phyloP scores from a whole-genome alignment of 1,140 invertebrate genomes.

The Coenobita brevimanus region DNA sequence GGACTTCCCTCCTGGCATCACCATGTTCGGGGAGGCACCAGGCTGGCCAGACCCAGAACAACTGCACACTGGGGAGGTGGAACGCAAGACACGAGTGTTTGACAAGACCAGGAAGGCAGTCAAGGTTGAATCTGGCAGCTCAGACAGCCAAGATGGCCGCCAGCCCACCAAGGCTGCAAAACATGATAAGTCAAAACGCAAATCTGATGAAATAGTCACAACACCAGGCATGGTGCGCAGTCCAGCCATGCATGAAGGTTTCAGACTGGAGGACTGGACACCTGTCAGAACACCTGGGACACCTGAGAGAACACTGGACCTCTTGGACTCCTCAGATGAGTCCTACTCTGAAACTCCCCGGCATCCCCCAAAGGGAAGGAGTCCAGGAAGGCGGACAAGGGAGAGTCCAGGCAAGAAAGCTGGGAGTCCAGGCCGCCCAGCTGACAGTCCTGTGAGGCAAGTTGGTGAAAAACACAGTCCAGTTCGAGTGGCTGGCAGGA shows the following conservation, averaged over 20 bases:
- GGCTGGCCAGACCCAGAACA: conserved; percentile 48
- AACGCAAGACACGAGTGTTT: conserved; percentile 65
- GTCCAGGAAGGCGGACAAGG: conserved; percentile 58
- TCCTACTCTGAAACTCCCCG: conserved; percentile 60
- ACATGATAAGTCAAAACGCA: conserved; percentile 69
- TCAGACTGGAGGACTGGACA: conserved; percentile 74
- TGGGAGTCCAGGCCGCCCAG: neutral
- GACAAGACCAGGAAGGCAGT: conserved; percentile 68
- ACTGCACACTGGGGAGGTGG: conserved; percentile 47
- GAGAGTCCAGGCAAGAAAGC: conserved; percentile 49
- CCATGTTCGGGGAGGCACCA: conserved; percentile 71
- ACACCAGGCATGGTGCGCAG: conserved; percentile 73
- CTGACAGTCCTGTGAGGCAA: conserved; percentile 37
- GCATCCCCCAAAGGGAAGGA: conserved; percentile 54
- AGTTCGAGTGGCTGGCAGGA: conserved; percentile 12
- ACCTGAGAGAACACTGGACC: conserved; percentile 63
- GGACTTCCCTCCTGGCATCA: conserved; percentile 76
- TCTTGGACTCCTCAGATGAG: conserved; percentile 68
- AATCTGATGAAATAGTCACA: conserved; percentile 69
- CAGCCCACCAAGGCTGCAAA: conserved; percentile 33
- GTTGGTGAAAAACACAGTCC: conserved; percentile 26
- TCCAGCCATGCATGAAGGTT: conserved; percentile 74
- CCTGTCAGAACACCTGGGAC: conserved; percentile 71
- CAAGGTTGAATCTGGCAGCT: conserved; percentile 48
- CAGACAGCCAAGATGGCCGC: conserved; percentile 13